These are phyloP conservation scores for Plutella xylostella DNA, from an alignment of 2,888 invertebrate genomes.

Conservation along the genomic window DNA sequence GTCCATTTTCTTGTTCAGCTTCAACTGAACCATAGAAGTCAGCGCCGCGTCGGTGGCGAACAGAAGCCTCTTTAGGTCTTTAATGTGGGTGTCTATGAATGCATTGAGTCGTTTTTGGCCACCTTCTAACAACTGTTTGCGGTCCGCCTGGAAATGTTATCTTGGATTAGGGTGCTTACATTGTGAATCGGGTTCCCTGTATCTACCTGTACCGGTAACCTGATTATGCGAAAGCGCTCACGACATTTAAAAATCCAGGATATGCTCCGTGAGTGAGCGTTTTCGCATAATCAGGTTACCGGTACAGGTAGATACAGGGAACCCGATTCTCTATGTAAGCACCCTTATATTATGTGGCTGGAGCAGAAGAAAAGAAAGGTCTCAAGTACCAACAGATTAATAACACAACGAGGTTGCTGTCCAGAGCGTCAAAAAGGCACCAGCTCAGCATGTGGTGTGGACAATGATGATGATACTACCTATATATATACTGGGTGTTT, in stretches of 20 bases:
- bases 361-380: too few relatives aligned
- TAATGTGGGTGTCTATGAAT: constrained; percentile 50
- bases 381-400: too few relatives aligned
- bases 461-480: too few relatives aligned
- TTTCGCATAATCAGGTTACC: background rate
- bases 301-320: background rate
- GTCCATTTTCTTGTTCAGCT: constrained; percentile 61
- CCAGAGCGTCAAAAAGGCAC: too few relatives aligned
- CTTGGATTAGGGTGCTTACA: too few relatives aligned
- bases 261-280: background rate
- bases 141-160: constrained; percentile 36
- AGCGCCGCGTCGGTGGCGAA: constrained; percentile 54
- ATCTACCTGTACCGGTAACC: too few relatives aligned
- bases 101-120: constrained; percentile 37
- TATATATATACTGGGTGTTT: too few relatives aligned
- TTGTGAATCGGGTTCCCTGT: too few relatives aligned
- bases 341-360: too few relatives aligned
- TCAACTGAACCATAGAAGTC: constrained; percentile 58
- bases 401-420: too few relatives aligned
- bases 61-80: constrained; percentile 51
- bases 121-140: constrained; percentile 38
- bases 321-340: background rate
- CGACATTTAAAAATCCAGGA: background rate
- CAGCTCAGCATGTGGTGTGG: too few relatives aligned
- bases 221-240: background rate